Percentiles rank a stretch among this genome's conserved stretches.
phyloP scores from a whole-genome alignment of 1,140 invertebrate genomes.

The Campoletis sonorensis region DNA sequence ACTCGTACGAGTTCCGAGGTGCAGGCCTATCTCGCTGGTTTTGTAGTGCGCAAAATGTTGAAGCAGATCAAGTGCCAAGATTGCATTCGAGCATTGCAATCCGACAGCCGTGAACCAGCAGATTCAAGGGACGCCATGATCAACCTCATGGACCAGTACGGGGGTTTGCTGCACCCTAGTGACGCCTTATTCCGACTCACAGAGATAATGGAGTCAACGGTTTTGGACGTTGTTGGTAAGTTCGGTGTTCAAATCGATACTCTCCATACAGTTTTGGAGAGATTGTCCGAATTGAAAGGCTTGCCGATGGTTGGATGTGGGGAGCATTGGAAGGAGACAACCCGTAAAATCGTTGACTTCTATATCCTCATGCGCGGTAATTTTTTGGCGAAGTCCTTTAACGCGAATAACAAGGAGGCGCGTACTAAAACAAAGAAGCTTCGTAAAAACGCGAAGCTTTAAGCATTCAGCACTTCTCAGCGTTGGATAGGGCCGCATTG shows the following conservation, averaged over 20 bases:
- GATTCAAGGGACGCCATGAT: constrained; percentile 41
- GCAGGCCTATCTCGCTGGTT: constrained; percentile 47
- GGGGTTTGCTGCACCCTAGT: constrained; percentile 24
- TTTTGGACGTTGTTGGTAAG: constrained; percentile 34
- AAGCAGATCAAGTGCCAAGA: too few species aligned
- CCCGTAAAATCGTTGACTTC: constrained; percentile 15
- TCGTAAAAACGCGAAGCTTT: constrained; percentile 17
- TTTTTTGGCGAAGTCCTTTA: constrained; percentile 37
- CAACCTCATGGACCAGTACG: constrained; percentile 36
- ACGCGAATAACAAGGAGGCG: constrained; percentile 24
- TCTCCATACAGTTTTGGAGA: constrained; percentile 27
- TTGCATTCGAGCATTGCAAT: background rate
- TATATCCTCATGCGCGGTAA: constrained; percentile 31
- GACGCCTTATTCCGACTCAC: constrained; percentile 34
- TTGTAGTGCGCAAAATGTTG: constrained; percentile 44
- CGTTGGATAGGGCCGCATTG: too few species aligned
- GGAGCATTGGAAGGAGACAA: constrained; percentile 33
- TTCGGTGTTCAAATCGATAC: constrained; percentile 25
- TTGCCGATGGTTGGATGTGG: constrained; percentile 31
- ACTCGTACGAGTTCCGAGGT: constrained; percentile 45
- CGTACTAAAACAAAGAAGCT: background rate
- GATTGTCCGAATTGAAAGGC: background rate
- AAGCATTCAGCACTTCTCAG: background rate
- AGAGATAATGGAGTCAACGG: constrained; percentile 25
- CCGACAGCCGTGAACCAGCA: background rate